Conservation (phyloP, 2,888 invertebrate species). For the Xanthorhoe spadicearia region DNA sequence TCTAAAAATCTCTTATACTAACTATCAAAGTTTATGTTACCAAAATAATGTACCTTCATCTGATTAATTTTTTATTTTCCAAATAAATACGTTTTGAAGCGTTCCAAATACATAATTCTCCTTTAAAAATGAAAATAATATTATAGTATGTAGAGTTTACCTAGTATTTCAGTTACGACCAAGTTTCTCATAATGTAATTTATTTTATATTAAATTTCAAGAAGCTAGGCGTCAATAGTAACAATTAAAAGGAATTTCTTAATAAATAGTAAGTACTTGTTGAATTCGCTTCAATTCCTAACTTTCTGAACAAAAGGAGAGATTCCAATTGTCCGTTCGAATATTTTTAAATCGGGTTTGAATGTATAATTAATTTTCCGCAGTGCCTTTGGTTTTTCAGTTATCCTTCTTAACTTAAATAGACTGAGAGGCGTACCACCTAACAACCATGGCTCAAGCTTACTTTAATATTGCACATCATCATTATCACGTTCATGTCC, state of each 20-base stretch:
- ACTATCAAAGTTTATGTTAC: no score
- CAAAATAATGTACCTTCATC: no score
- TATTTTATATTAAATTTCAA: background rate
- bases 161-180: background rate
- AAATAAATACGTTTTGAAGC: background rate
- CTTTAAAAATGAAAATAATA: background rate
- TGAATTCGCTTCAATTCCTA: conserved; percentile 6
- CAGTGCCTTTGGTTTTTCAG: background rate
- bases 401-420: background rate
- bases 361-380: conserved; percentile 42
- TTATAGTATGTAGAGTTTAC: background rate
- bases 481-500: no score
- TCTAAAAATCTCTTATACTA: no score
- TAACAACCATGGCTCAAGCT: background rate
- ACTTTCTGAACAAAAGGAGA: conserved; percentile 27
- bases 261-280: background rate
- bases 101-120: background rate
- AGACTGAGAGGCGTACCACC: background rate
- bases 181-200: background rate
- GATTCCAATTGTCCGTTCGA: conserved; percentile 32
- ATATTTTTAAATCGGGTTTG: conserved; percentile 35
- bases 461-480: background rate
- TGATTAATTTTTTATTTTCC: no score
- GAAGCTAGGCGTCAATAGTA: background rate
- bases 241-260: conserved; percentile 2